Evolutionary conservation across 2,113 vertebrate species (phyloP).

Genomic region (Carlito syrichta): DNA sequence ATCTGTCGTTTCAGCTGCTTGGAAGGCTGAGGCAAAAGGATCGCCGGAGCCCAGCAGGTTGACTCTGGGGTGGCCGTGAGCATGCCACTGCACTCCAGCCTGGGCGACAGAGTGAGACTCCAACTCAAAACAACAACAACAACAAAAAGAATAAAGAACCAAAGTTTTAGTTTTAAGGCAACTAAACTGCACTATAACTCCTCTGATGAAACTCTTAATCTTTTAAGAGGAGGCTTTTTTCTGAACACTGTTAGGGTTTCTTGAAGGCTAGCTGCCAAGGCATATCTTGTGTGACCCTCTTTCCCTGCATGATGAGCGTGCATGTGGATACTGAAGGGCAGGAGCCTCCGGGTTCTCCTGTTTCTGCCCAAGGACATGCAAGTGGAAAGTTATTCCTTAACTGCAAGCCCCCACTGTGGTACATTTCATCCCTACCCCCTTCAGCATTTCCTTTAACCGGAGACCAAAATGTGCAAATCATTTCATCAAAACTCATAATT

Average conservation of each 20-base stretch:
- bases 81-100: too few relatives aligned
- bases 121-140: too few relatives aligned
- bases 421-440: background rate
- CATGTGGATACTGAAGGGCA: fast-evolving
- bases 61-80: too few relatives aligned
- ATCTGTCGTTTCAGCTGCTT: too few relatives aligned
- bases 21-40: too few relatives aligned
- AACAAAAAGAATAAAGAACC: background rate
- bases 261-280: background rate
- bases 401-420: background rate
- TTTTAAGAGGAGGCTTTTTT: background rate
- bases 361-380: background rate
- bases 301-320: background rate
- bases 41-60: too few relatives aligned
- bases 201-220: background rate
- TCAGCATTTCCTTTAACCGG: background rate
- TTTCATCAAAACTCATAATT: slow-evolving; percentile 31
- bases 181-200: background rate
- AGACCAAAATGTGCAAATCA: background rate
- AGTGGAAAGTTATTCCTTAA: background rate
- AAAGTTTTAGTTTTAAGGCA: background rate
- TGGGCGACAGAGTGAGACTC: too few relatives aligned
- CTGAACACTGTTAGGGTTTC: background rate
- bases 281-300: background rate
- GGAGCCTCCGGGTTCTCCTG: background rate